Conservation (phyloP, 2,113 vertebrate species). For the Embiotoca jacksoni region DNA sequence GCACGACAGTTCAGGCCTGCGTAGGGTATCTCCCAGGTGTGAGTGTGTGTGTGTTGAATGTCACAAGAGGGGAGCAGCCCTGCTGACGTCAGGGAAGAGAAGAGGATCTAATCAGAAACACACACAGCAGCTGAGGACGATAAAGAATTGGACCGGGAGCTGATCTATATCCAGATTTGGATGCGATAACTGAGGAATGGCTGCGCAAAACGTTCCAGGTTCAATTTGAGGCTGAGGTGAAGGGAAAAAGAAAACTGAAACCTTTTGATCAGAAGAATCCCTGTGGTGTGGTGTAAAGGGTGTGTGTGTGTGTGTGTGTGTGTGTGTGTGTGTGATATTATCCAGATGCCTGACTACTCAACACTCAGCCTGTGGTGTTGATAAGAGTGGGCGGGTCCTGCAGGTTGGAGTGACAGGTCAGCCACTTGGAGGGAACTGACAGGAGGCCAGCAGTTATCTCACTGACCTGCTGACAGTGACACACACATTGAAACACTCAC, state of each 20-base stretch:
- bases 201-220: slow-evolving; percentile 32
- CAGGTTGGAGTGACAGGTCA: slow-evolving; percentile 56
- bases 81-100: slow-evolving; percentile 52
- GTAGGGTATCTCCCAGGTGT: slow-evolving; percentile 35
- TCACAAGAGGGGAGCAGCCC: slow-evolving; percentile 24
- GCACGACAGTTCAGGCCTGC: neutral
- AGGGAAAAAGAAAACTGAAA: slow-evolving; percentile 10
- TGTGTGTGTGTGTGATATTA: slow-evolving; percentile 36
- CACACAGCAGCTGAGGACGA: slow-evolving; percentile 55
- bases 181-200: slow-evolving; percentile 38
- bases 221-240: slow-evolving; percentile 4
- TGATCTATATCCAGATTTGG: slow-evolving; percentile 51
- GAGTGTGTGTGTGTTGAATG: slow-evolving; percentile 31
- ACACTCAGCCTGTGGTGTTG: slow-evolving; percentile 56
- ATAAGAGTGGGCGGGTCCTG: slow-evolving; percentile 53
- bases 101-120: slow-evolving; percentile 67
- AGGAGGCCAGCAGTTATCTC: slow-evolving; percentile 57
- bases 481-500: slow-evolving; percentile 30
- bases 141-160: slow-evolving; percentile 51
- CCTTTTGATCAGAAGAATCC: slow-evolving; percentile 10
- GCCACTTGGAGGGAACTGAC: slow-evolving; percentile 55
- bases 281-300: slow-evolving; percentile 4
- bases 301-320: slow-evolving; percentile 5
- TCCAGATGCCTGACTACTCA: slow-evolving; percentile 70
- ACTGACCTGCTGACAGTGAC: slow-evolving; percentile 59